A percentile compares a stretch with the other conserved stretches of the same genome.
Conservation (phyloP, 2,888 invertebrate species). For the Unio pictorum region DNA sequence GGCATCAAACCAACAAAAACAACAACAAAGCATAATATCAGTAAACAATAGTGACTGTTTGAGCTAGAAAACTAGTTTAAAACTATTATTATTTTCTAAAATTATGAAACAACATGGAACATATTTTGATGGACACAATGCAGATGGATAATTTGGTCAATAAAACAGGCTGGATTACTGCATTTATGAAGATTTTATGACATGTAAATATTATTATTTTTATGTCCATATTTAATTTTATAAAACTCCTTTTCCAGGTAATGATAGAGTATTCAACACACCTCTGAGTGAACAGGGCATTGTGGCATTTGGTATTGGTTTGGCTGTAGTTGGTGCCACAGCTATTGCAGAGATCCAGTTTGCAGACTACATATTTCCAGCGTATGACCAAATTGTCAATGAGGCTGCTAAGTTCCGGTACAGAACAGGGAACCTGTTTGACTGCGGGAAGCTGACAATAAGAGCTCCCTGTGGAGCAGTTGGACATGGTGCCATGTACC, state of each 20-base stretch:
- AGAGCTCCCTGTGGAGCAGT: slow-evolving; percentile 97
- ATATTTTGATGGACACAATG: too few species aligned
- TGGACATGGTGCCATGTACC: slow-evolving; percentile 97
- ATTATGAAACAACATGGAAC: too few species aligned
- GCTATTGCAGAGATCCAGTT: slow-evolving; percentile 99
- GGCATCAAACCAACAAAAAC: too few species aligned
- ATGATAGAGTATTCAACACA: slow-evolving; percentile 95
- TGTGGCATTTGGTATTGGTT: slow-evolving; percentile 95
- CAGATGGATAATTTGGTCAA: too few species aligned
- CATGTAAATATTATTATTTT: too few species aligned
- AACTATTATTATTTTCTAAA: too few species aligned
- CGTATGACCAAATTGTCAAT: slow-evolving; percentile 85
- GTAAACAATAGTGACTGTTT: too few species aligned
- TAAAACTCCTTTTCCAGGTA: slow-evolving; percentile 68
- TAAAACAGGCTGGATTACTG: too few species aligned
- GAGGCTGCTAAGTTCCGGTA: slow-evolving; percentile 96
- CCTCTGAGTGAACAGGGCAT: slow-evolving; percentile 77
- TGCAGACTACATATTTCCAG: slow-evolving; percentile 98
- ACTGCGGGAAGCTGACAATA: slow-evolving; percentile 92
- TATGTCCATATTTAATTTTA: too few species aligned
- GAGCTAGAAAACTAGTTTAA: too few species aligned
- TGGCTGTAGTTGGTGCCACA: slow-evolving; percentile 90
- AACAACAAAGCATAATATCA: too few species aligned
- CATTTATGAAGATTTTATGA: too few species aligned
- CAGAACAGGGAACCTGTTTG: slow-evolving; percentile 89